Percentiles rank a stretch among this genome's conserved stretches.
These are phyloP conservation scores for Electrona antarctica DNA, from an alignment of 2,113 vertebrate species.

Conservation along the genomic window DNA sequence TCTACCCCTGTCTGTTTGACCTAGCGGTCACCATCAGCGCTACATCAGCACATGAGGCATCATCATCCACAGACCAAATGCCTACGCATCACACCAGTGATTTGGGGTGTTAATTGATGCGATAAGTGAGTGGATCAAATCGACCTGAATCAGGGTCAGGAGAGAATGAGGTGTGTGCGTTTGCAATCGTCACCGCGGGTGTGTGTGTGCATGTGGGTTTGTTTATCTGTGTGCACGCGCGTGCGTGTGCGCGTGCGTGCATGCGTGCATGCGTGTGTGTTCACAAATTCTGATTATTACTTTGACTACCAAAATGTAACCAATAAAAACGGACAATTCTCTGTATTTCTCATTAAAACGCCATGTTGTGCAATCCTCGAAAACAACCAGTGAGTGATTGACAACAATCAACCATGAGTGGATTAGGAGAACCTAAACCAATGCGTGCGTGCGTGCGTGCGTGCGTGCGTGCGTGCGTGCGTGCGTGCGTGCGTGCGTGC, in stretches of 20 bases:
- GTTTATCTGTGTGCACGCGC: not conserved
- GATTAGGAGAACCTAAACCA: too few relatives aligned
- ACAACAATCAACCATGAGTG: too few relatives aligned
- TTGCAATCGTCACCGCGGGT: too few relatives aligned
- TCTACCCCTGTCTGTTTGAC: slow-evolving; percentile 35
- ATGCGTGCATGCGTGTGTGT: slow-evolving; percentile 1
- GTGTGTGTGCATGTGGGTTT: not conserved
- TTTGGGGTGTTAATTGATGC: slow-evolving; percentile 2
- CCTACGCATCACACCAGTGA: slow-evolving; percentile 39
- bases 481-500: slow-evolving; percentile 16
- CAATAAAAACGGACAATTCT: too few relatives aligned
- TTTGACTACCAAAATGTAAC: too few relatives aligned
- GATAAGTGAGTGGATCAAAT: slow-evolving; percentile 52
- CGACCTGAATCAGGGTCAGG: slow-evolving; percentile 9
- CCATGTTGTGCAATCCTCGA: too few relatives aligned
- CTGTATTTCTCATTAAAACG: too few relatives aligned
- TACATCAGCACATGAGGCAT: not conserved
- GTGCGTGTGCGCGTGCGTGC: not conserved
- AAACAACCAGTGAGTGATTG: too few relatives aligned
- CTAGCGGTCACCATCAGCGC: slow-evolving; percentile 44
- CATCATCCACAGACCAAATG: slow-evolving; percentile 27
- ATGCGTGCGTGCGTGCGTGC: slow-evolving; percentile 20
- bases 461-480: not conserved
- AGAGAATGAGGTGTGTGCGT: slow-evolving; percentile 20
- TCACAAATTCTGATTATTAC: too few relatives aligned